Evolutionary conservation across 2,113 vertebrate species (phyloP), one percentile per base, ranked within the genome.

Genomic region (Amazona vittata): DNA sequence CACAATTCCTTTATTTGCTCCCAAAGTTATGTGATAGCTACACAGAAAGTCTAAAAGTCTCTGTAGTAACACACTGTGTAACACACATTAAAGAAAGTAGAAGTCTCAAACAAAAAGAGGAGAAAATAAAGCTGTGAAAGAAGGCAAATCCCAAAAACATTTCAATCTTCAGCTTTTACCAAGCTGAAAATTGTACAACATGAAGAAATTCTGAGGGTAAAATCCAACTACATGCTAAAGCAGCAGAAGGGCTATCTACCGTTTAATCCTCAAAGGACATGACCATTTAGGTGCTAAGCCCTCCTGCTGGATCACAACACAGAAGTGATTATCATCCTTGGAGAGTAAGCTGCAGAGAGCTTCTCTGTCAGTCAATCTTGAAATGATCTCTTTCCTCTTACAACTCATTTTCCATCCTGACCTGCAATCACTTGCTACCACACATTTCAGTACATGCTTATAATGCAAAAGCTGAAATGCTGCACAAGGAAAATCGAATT

Each of bases 221-320:
- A 86, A 80, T 60, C 35, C 29, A 93, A 33, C 49, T 71, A 26
- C 8, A 24, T 1, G 3, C 5, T 75, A 35, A 70, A 28, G 55
- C 73, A 93, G 11, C 33, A 79, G 41, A 31, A 94, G 15, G 33
- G 47, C 78, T 49, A 15, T 49, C 75, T 78, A 20, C 37, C 47
- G 3, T 83, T 70, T 90, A 92, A 90, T 80, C 41, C 70, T 49
- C 59, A 65, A 73, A 89, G 26, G 24, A 69, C 37, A 35, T 15
- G 24, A 76, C 46, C 14, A 24, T 76, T 53, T 78, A 89, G 31
- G 71, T 60, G 69, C 81, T 90, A 77, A 64, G 39, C 35, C n/a
- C 43, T 83, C 33, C 53, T 79, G 28, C 37, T 82, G n/a, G 57
- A 68, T 69, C 0, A 0, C 3, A 1, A 35, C 1, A 0, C 22